Evolutionary conservation across 1,140 invertebrate species (phyloP).

Genomic region (Papilio glaucus): DNA sequence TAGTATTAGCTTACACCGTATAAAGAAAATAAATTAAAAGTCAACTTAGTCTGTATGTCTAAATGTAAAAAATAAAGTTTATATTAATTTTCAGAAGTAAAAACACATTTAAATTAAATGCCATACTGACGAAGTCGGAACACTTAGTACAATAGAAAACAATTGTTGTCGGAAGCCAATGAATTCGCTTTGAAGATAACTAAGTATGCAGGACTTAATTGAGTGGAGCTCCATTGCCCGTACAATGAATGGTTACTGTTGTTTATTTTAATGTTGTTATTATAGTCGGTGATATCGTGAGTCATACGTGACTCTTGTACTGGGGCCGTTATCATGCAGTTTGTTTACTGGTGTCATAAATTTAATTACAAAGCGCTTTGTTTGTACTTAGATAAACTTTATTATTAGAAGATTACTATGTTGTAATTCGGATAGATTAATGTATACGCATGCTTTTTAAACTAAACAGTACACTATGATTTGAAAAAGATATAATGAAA

Average conservation of each 20-base stretch:
- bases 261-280: background rate
- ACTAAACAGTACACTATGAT: too few species aligned
- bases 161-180: background rate
- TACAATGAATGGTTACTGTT: background rate
- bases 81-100: too few species aligned
- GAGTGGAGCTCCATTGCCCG: background rate
- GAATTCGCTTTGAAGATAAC: background rate
- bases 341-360: conserved; percentile 4
- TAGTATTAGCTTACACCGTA: too few species aligned
- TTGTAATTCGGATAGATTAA: background rate
- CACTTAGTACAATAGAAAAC: background rate
- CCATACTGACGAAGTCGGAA: background rate
- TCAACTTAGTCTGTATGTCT: too few species aligned
- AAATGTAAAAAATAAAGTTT: too few species aligned
- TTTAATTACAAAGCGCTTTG: conserved; percentile 1
- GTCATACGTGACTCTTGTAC: conserved; percentile 8
- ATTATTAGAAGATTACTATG: background rate
- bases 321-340: background rate
- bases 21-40: too few species aligned
- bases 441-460: too few species aligned
- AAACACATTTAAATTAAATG: too few species aligned
- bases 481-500: too few species aligned
- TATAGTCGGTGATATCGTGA: conserved; percentile 20
- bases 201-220: conserved; percentile 3
- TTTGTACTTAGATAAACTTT: conserved; percentile 13